phyloP scores from a whole-genome alignment of 64 coral and sea anemone genomes.

The Acropora tenuis region DNA sequence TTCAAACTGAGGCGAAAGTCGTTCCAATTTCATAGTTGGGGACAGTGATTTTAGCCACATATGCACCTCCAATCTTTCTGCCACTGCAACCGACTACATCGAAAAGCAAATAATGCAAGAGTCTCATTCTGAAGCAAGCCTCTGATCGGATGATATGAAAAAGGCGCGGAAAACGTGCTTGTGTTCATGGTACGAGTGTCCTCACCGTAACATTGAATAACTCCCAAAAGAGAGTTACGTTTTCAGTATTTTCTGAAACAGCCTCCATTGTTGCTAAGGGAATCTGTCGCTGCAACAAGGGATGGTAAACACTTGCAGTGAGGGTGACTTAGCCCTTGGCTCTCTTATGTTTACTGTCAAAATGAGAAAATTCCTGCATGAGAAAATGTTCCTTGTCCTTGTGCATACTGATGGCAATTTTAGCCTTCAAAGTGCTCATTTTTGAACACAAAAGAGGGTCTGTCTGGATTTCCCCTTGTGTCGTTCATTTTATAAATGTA shows the following conservation, averaged over 20 bases:
- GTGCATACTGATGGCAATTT: slow-evolving; percentile 51
- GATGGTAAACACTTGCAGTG: slow-evolving; percentile 82
- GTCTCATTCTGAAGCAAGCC: no score
- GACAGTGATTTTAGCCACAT: no score
- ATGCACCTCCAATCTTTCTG: no score
- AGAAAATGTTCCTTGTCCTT: slow-evolving; percentile 38
- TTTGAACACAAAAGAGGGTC: slow-evolving; percentile 75
- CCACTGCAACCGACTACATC: no score
- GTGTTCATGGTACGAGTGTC: no score
- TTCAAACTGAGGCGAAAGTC: no score
- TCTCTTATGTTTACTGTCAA: slow-evolving; percentile 61
- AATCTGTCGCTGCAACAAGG: slow-evolving; percentile 41
- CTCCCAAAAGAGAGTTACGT: slow-evolving; percentile 63
- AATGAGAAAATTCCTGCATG: slow-evolving; percentile 40
- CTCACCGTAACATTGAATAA: slow-evolving; percentile 33
- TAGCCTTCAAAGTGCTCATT: slow-evolving; percentile 57
- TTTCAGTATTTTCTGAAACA: slow-evolving; percentile 42
- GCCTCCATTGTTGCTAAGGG: slow-evolving; percentile 76
- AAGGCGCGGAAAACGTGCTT: slow-evolving; percentile 25
- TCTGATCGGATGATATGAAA: no score
- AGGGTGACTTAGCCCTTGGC: slow-evolving; percentile 44
- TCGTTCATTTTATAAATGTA: slow-evolving; percentile 77
- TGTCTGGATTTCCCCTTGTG: slow-evolving; percentile 52
- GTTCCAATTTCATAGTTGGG: no score
- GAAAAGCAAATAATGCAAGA: no score